phyloP scores from a whole-genome alignment of 2,888 invertebrate genomes.

The Lasioglossum marginatum region DNA sequence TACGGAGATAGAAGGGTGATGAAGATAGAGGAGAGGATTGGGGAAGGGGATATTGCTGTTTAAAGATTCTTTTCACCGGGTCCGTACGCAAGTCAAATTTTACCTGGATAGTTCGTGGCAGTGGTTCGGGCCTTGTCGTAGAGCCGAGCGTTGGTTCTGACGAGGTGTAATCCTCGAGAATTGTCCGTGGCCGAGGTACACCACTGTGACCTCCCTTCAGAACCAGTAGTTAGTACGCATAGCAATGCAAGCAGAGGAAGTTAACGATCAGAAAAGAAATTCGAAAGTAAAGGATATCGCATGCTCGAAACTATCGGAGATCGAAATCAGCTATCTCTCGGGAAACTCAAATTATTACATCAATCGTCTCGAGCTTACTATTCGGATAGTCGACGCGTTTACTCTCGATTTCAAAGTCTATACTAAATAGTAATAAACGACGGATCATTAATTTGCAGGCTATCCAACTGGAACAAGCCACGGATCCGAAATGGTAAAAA shows the following conservation, averaged over 20 bases:
- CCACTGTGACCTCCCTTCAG: constrained; percentile 84
- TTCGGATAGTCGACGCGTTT: not conserved
- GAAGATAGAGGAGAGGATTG: not conserved
- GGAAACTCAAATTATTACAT: constrained; percentile 12
- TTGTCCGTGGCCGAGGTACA: constrained; percentile 83
- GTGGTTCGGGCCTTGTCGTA: constrained; percentile 81
- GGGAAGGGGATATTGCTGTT: not conserved
- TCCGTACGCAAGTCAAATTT: constrained; percentile 70
- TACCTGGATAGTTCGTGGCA: constrained; percentile 83
- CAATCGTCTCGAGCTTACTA: constrained; percentile 1
- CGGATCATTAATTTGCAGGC: not conserved
- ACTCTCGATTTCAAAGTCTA: not conserved
- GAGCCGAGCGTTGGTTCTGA: constrained; percentile 82
- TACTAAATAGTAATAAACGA: not conserved
- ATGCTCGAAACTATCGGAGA: constrained; percentile 66
- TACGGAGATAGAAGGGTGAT: not conserved
- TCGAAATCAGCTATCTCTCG: not conserved
- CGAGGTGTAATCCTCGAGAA: constrained; percentile 83
- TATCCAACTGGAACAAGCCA: not conserved
- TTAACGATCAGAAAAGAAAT: constrained; percentile 78
- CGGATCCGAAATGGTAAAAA: not conserved
- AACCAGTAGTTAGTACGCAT: constrained; percentile 84
- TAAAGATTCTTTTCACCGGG: constrained; percentile 24
- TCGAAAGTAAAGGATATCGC: constrained; percentile 63
- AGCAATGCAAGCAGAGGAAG: constrained; percentile 82